Evolutionary conservation across 2,797 vertebrate genomes (phyloP).

Genomic region (Gymnocypris eckloni): DNA sequence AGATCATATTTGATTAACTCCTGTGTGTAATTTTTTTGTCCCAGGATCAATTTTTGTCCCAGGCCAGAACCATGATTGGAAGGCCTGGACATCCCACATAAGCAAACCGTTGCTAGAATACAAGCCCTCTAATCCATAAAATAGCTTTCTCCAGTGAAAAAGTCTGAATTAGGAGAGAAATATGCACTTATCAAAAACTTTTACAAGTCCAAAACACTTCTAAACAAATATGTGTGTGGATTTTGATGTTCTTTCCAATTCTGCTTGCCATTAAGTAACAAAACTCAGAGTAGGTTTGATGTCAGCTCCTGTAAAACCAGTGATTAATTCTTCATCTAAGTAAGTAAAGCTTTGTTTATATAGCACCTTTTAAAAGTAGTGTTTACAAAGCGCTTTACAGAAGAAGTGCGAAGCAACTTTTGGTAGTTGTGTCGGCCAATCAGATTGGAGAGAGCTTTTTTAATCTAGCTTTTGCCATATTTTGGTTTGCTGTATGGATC

Average conservation of each 20-base stretch:
- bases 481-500: background rate
- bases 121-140: background rate
- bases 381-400: background rate
- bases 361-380: background rate
- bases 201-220: background rate
- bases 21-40: background rate
- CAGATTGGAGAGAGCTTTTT: background rate
- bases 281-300: background rate
- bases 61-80: background rate
- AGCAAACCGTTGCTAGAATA: background rate
- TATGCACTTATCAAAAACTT: background rate
- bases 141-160: background rate
- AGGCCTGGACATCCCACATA: background rate
- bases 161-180: background rate
- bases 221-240: background rate
- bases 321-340: background rate
- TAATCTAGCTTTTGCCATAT: background rate
- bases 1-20: constrained; percentile 30
- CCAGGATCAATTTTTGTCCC: background rate
- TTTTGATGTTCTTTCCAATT: constrained; percentile 6
- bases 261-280: background rate
- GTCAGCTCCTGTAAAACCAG: background rate
- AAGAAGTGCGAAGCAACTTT: background rate
- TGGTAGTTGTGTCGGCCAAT: background rate
- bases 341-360: background rate